A percentile compares a stretch with the other conserved stretches of the same genome.
Conservation (phyloP, 1,140 invertebrate genomes). For the Scaptomyza graminum region DNA sequence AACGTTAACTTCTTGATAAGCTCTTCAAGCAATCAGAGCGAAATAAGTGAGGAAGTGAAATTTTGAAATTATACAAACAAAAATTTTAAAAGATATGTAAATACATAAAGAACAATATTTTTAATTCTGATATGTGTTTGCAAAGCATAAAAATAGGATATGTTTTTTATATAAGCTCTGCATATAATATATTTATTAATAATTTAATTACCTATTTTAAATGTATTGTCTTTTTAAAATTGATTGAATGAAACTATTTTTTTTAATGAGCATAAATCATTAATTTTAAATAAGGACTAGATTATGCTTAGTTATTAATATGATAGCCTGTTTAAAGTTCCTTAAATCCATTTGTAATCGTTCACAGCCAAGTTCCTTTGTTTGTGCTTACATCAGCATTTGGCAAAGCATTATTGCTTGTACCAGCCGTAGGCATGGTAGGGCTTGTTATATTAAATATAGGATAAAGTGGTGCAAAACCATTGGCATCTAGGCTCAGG, state of each 20-base stretch:
- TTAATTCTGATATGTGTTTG: no score
- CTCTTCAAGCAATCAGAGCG: not conserved
- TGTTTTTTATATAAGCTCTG: no score
- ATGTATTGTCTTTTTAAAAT: no score
- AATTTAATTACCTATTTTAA: no score
- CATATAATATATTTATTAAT: no score
- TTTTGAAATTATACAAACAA: not conserved
- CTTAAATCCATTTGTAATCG: not conserved
- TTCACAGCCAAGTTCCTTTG: constrained; percentile 68
- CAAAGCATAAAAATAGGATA: no score
- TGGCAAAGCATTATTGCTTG: constrained; percentile 33
- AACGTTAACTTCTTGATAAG: constrained; percentile 33
- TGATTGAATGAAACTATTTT: not conserved
- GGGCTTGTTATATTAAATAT: constrained; percentile 74
- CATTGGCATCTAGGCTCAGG: constrained; percentile 51
- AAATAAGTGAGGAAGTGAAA: not conserved
- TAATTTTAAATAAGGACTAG: constrained; percentile 6
- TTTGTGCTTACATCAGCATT: constrained; percentile 39
- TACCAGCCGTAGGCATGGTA: constrained; percentile 31
- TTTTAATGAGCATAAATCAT: not conserved
- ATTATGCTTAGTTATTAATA: not conserved
- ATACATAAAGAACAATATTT: no score
- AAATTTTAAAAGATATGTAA: no score
- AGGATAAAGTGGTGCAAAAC: constrained; percentile 67
- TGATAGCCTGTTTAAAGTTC: not conserved